Percentiles rank a stretch among this genome's conserved stretches.
These are phyloP conservation scores for Danaus melanippus DNA, from an alignment of 1,140 invertebrate species.

Conservation along the genomic window DNA sequence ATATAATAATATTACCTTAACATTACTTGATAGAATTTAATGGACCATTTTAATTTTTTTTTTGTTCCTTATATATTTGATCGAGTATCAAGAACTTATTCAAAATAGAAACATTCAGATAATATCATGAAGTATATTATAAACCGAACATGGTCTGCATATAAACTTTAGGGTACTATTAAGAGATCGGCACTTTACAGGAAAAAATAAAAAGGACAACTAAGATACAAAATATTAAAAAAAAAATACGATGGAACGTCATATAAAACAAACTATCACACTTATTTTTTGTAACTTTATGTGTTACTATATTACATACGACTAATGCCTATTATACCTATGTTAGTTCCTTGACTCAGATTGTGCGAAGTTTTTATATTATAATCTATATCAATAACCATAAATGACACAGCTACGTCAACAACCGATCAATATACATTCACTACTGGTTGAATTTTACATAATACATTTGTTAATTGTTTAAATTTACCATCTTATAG, in stretches of 20 bases:
- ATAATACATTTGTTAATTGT: constrained; percentile 40
- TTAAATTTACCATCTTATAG: constrained; percentile 52
- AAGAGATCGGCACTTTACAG: constrained; percentile 7
- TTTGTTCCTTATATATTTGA: constrained; percentile 51
- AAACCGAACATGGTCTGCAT: constrained; percentile 2
- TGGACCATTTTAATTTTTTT: constrained; percentile 60
- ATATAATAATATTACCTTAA: constrained; percentile 38
- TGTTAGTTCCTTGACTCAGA: constrained; percentile 60
- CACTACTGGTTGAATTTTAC: constrained; percentile 40
- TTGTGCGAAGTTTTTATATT: constrained; percentile 66
- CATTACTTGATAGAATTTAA: constrained; percentile 59
- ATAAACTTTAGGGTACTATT: background rate
- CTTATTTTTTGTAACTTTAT: constrained; percentile 32
- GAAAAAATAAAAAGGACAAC: background rate
- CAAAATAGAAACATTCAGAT: constrained; percentile 28
- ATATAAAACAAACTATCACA: constrained; percentile 34
- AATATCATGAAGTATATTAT: constrained; percentile 6
- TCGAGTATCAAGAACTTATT: constrained; percentile 29
- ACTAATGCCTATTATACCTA: constrained; percentile 55
- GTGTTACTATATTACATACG: constrained; percentile 32
- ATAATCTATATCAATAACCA: constrained; percentile 48
- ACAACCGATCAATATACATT: constrained; percentile 47
- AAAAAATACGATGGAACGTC: constrained; percentile 23
- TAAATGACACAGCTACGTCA: constrained; percentile 51
- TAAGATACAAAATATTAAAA: constrained; percentile 5